Base-by-base conservation (phyloP, 1,140 invertebrate species). In the Camponotus floridanus region DNA sequence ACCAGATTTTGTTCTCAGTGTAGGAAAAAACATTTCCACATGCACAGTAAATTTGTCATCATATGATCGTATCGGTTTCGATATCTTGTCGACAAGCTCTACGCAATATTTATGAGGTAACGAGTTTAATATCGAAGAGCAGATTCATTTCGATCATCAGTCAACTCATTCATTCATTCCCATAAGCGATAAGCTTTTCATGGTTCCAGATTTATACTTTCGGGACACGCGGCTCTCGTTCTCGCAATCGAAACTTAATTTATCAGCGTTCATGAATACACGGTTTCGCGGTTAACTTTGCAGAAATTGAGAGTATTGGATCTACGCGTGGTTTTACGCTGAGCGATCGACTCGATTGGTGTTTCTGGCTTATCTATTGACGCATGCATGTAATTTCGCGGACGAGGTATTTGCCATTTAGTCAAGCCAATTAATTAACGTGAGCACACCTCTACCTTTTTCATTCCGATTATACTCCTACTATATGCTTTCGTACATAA, bases 261-360 rank as follows among this genome's bases (percentile, higher is more conserved):
- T 68, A 73, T 87, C 39, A 59, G 55, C 36, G 39, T 74, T 62
- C 31, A 51, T 21, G 26, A 62, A 18, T 31, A 21, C 62, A 36
- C 26, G 26, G 26, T 26, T 13, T 42, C 48, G 80, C 39, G 80
- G 86, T 88, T 78, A 88, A 88, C 80, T 80, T 88, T 88, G 51
- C 65, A 42, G 13, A 59, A 31, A 13, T 18, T 26, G 13, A 26
- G 76, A 68, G 86, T 59, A 85, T 65, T 88, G 85, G 73, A 76
- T 88, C 76, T 70, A 76, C 87, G 87, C 80, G 51, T 42, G 80
- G 39, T 70, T 88, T 81, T 64, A 83, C 83, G 42, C 65, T 21
- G 73, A 33, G 79, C 76, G 86, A 88, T 88, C 71, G 86, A 88
- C 86, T 84, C 78, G 78, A 88, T 76, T 88, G 73, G 39, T 21